Evolutionary conservation across 2,113 vertebrate species (phyloP), one percentile per base, ranked within the genome.

Genomic region (Capreolus pygargus): DNA sequence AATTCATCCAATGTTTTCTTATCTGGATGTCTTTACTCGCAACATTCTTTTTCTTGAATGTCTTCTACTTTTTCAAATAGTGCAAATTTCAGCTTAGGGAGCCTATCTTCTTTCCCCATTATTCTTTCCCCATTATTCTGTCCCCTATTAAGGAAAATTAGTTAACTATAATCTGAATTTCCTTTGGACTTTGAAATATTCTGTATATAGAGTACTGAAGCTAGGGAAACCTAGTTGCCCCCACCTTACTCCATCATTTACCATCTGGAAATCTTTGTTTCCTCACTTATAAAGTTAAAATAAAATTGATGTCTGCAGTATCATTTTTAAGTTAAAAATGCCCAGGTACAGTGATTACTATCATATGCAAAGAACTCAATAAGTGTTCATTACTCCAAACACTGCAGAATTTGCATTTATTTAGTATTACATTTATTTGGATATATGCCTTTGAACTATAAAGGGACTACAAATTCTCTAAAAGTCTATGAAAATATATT

Each of bases 401-500:
- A 61, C 55, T 87, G 13, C n/a, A 58, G 8, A 92, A 83, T 19
- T 81, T 87, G 39, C 1, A 61, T 61, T 95, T 86, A 86, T 15
- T 84, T 90, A 61, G 27, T 50, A 52, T 86, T 78, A 52, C 1
- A 92, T 74, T 94, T 87, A 93, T 70, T 97, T 91, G 58, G 5
- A 21, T 78, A 27, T 54, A 55, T 86, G 45, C 28, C n/a, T 84
- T 85, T 54, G 21, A 97, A 33, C 5, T 47, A 83, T 9, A 86
- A 74, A 95, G 17, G 30, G 12, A 55, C 7, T 78, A 33, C 23
- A 57, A 50, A 74, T 28, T 79, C 93, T 5, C 23, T 81, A 78
- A 93, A 96, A 84, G 45, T 93, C 60, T 54, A 64, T 47, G 30
- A 83, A 97, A 95, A 96, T 81, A 30, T 23, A 52, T 74, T 88